phyloP scores from a whole-genome alignment of 2,888 invertebrate species.

The Acheta domesticus region DNA sequence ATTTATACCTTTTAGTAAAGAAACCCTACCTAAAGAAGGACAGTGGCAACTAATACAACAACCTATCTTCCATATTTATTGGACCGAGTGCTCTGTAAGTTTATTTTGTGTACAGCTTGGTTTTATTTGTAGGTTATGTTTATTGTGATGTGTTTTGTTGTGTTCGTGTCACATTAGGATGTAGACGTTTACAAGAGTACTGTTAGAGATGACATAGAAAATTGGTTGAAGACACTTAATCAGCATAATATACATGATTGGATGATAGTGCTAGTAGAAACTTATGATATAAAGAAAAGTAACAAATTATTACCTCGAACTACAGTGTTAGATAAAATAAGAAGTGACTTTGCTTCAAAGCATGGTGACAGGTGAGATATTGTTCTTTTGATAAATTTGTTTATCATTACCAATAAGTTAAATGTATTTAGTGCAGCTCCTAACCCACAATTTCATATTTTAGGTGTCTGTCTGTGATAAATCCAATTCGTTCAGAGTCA shows the following conservation, averaged over 20 bases:
- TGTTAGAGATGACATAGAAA: constrained; percentile 83
- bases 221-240: constrained; percentile 78
- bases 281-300: constrained; percentile 84
- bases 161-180: constrained; percentile 60
- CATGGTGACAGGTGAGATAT: constrained; percentile 63
- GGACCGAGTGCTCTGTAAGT: constrained; percentile 90
- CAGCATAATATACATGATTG: constrained; percentile 79
- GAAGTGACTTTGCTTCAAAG: constrained; percentile 88
- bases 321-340: constrained; percentile 91
- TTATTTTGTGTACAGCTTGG: background rate
- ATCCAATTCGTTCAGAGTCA: constrained; percentile 85
- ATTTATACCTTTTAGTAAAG: constrained; percentile 75
- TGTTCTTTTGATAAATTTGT: background rate
- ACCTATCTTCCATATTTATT: constrained; percentile 90
- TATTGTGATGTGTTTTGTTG: constrained; percentile 22
- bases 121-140: background rate
- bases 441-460: constrained; percentile 39
- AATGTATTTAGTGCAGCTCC: background rate
- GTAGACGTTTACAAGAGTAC: constrained; percentile 84
- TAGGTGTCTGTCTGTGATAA: constrained; percentile 85
- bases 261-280: constrained; percentile 91
- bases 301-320: constrained; percentile 88
- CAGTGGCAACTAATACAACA: constrained; percentile 78
- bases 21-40: constrained; percentile 67
- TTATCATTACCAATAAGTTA: background rate